Evolutionary conservation across 1,140 invertebrate species (phyloP).

Genomic region (Heliconius nattereri): DNA sequence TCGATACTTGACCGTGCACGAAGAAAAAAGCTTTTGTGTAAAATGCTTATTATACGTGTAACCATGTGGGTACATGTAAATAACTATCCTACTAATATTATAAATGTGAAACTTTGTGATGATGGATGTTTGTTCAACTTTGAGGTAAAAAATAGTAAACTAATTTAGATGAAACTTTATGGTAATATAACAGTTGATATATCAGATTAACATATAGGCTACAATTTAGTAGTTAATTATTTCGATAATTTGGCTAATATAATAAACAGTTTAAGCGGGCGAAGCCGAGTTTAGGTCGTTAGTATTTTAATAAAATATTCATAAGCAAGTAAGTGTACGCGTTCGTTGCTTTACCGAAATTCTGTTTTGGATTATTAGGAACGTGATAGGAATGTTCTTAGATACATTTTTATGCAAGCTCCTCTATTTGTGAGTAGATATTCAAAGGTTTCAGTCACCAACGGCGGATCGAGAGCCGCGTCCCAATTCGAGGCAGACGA

Average conservation of each 20-base stretch:
- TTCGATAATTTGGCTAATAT: too few relatives aligned
- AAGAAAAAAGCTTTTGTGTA: neutral
- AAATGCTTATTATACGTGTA: neutral
- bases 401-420: slow-evolving; percentile 37
- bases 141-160: too few relatives aligned
- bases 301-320: slow-evolving; percentile 2
- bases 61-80: neutral
- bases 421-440: slow-evolving; percentile 41
- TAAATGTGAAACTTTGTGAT: too few relatives aligned
- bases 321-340: neutral
- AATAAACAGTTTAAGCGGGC: neutral
- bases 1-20: slow-evolving; percentile 3
- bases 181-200: too few relatives aligned
- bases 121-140: too few relatives aligned
- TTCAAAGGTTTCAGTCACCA: slow-evolving; percentile 38
- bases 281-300: too few relatives aligned
- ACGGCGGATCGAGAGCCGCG: slow-evolving; percentile 42
- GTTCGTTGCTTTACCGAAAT: neutral
- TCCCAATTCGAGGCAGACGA: slow-evolving; percentile 46
- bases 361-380: slow-evolving; percentile 13
- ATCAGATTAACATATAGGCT: too few relatives aligned
- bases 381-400: slow-evolving; percentile 15
- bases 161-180: too few relatives aligned
- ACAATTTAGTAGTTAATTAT: too few relatives aligned
- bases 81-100: neutral